Evolutionary conservation across 2,113 vertebrate species (phyloP).

Genomic region (Xyliphius kryptos): DNA sequence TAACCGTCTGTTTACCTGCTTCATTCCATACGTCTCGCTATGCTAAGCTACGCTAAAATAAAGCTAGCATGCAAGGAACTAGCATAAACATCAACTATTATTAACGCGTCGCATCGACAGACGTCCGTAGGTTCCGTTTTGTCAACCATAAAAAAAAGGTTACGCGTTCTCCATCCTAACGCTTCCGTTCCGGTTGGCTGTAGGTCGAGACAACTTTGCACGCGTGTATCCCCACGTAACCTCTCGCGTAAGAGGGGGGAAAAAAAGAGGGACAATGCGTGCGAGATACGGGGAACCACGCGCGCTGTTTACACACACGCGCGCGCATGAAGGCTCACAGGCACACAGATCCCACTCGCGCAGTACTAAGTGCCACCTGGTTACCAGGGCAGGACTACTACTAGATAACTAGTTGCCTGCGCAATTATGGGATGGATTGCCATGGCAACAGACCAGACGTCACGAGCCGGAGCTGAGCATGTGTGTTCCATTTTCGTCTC

Average conservation of each 20-base stretch:
- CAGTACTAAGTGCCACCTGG: slow-evolving; percentile 59
- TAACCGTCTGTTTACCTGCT: too few relatives aligned
- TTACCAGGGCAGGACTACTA: slow-evolving; percentile 62
- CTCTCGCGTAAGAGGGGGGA: slow-evolving; percentile 39
- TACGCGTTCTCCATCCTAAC: too few relatives aligned
- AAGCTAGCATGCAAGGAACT: too few relatives aligned
- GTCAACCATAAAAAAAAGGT: too few relatives aligned
- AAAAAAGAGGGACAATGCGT: slow-evolving; percentile 39
- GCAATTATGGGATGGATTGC: slow-evolving; percentile 91
- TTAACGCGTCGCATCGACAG: too few relatives aligned
- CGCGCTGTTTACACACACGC: slow-evolving; percentile 28
- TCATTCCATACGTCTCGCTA: too few relatives aligned
- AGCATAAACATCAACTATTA: too few relatives aligned
- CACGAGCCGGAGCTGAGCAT: slow-evolving; percentile 93
- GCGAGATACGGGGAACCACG: slow-evolving; percentile 27
- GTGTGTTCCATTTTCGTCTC: slow-evolving; percentile 74
- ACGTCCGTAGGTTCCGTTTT: too few relatives aligned
- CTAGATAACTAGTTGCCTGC: slow-evolving; percentile 75
- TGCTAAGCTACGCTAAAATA: too few relatives aligned
- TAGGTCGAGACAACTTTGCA: slow-evolving; percentile 43
- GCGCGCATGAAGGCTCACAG: slow-evolving; percentile 1
- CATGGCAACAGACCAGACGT: slow-evolving; percentile 96
- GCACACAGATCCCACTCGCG: slow-evolving; percentile 12
- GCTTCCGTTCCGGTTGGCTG: too few relatives aligned
- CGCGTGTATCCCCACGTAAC: slow-evolving; percentile 41